Evolutionary conservation across 2,797 vertebrate species (phyloP).

Genomic region (Cyclura pinguis): DNA sequence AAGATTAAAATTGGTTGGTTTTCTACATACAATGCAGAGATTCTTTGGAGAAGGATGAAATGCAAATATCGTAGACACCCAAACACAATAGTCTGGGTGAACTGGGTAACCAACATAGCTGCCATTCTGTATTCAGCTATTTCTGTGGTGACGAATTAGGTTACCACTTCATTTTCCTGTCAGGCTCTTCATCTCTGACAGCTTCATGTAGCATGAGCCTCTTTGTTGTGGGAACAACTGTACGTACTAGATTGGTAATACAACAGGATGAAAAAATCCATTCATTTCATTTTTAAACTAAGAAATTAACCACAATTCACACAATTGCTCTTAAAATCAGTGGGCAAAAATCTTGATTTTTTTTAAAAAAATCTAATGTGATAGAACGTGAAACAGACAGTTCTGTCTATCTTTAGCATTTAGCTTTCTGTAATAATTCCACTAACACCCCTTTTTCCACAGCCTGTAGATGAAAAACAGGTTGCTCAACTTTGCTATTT

Average conservation of each 20-base stretch:
- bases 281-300: neutral
- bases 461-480: neutral
- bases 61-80: neutral
- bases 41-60: neutral
- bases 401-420: neutral
- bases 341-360: neutral
- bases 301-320: neutral
- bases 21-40: too few relatives aligned
- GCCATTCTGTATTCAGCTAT: too few relatives aligned
- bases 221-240: neutral
- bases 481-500: neutral
- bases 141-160: too few relatives aligned
- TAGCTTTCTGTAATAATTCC: too few relatives aligned
- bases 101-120: neutral
- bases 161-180: too few relatives aligned
- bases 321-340: neutral
- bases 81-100: too few relatives aligned
- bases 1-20: neutral
- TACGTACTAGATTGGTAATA: too few relatives aligned
- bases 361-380: neutral
- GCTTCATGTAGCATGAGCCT: neutral
- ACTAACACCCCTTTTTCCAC: neutral
- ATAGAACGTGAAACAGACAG: neutral
- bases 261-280: neutral
- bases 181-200: too few relatives aligned